Evolutionary conservation across 1,140 invertebrate species (phyloP), one percentile per base, ranked within the genome.

Genomic region (Neodiprion pinetum): DNA sequence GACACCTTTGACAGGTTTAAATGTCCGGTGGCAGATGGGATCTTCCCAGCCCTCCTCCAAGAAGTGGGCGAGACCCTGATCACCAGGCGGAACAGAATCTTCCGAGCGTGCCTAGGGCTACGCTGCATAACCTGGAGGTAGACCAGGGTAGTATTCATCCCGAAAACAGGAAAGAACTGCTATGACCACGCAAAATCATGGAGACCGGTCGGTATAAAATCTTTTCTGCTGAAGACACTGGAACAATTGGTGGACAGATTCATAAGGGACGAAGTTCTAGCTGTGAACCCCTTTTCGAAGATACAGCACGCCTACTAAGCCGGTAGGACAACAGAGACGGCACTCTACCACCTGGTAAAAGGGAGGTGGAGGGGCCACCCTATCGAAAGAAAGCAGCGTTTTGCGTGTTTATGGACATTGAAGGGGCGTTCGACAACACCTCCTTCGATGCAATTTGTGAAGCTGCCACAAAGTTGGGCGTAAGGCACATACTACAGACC

Each of bases 181-280:
- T 78, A 80, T 23, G 47, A 11, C 1, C 40, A 21, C 17, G 71
- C 70, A 4, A 79, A 76, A 69, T 47, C 71, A 17, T 80, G 77
- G 49, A 73, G 79, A n/a, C 80, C 79, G 0, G 81, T 82, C n/a
- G 80, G 79, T 67, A 69, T 83, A 10, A 81, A 77, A 8, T 83
- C 78, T 17, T 82, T 82, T 65, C 23, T 81, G 0, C 47, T 82
- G 68, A 83, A 83, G 61, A 71, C 75, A 1, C 28, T 81, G 73
- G 76, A 80, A 65, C 73, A 75, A 71, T 53, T 80, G 9, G 14
- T 80, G 4, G 77, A 81, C 21, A 76, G 61, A 48, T 73, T 76
- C 50, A 74, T 80, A 12, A 76, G 67, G 53, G 65, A 74, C 12
- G 67, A 23, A 0, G 7, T 71, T 7, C 53, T 75, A 11, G 49